Percentiles rank a stretch among this genome's conserved stretches.
Evolutionary conservation across 2,113 vertebrate genomes (phyloP).

Genomic region (Sialia sialis): DNA sequence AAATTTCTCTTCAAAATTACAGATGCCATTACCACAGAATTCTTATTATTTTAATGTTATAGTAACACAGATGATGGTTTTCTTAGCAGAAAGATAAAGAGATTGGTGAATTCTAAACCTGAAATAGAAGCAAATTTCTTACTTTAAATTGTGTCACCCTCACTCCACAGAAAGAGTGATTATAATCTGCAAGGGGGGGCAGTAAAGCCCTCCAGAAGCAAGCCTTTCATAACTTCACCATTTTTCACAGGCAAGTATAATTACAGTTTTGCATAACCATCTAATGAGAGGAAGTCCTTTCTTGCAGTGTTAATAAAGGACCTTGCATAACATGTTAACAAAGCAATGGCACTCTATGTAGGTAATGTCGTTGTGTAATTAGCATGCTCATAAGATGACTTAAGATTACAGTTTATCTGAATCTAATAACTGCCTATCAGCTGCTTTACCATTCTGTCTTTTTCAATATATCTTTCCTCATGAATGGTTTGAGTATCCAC

Average conservation of each 20-base stretch:
- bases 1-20: slow-evolving; percentile 24
- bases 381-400: slow-evolving; percentile 76
- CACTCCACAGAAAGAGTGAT: slow-evolving; percentile 18
- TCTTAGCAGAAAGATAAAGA: slow-evolving; percentile 20
- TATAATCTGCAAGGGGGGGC: background rate
- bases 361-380: slow-evolving; percentile 83
- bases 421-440: slow-evolving; percentile 80
- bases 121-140: slow-evolving; percentile 50
- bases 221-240: slow-evolving; percentile 64
- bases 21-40: background rate
- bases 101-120: slow-evolving; percentile 43
- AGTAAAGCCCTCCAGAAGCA: slow-evolving; percentile 49
- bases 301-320: slow-evolving; percentile 85
- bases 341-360: slow-evolving; percentile 71
- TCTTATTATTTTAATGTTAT: slow-evolving; percentile 13
- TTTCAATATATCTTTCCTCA: slow-evolving; percentile 63
- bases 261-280: slow-evolving; percentile 80
- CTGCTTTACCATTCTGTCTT: slow-evolving; percentile 64
- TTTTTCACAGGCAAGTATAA: slow-evolving; percentile 74
- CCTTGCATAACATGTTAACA: slow-evolving; percentile 76
- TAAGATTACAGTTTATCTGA: slow-evolving; percentile 83
- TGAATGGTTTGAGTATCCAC: slow-evolving; percentile 6
- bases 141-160: slow-evolving; percentile 36
- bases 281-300: slow-evolving; percentile 76
- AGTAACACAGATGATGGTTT: background rate